phyloP scores from a whole-genome alignment of 2,113 vertebrate species.

The Pitta sordida region DNA sequence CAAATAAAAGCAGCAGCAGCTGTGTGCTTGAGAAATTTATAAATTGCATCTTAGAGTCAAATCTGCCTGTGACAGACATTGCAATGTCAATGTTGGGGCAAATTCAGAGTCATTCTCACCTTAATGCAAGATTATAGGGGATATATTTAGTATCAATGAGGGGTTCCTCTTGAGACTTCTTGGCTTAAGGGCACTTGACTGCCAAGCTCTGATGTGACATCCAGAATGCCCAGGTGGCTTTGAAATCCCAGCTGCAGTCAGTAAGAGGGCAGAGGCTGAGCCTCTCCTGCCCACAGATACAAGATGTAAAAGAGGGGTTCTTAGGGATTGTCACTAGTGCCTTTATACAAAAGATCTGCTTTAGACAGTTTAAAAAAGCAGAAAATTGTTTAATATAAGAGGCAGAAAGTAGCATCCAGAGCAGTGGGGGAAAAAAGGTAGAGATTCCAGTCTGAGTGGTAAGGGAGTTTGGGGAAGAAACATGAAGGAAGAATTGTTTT shows the following conservation, averaged over 20 bases:
- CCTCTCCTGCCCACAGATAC: not conserved
- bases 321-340: not conserved
- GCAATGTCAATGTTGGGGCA: not conserved
- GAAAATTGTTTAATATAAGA: not conserved
- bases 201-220: not conserved
- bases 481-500: not conserved
- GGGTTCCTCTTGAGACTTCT: not conserved
- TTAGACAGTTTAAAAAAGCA: not conserved
- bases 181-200: not conserved
- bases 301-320: not conserved
- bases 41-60: not conserved
- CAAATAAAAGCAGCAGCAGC: not conserved
- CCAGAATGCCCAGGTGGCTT: not conserved
- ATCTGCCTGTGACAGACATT: not conserved
- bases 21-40: not conserved
- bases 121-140: not conserved
- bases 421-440: not conserved
- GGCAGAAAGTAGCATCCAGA: not conserved
- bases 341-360: not conserved
- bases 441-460: fast-evolving
- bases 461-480: not conserved
- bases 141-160: not conserved
- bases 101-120: not conserved
- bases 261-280: not conserved
- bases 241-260: not conserved